Base-by-base conservation (phyloP, 2,797 vertebrate genomes). In the Spinibarbus caldwelli region DNA sequence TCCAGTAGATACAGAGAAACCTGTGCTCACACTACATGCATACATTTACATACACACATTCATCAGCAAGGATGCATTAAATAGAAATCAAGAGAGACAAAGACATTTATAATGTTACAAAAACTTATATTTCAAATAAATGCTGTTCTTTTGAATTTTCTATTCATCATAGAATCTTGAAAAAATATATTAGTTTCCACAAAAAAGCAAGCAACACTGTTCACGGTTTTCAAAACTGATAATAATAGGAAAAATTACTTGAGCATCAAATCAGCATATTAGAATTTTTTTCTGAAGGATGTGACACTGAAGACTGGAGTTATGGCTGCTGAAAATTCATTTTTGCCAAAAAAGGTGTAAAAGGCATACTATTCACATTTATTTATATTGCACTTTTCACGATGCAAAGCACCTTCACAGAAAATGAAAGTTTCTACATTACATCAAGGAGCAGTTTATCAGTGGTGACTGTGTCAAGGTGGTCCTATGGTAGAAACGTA, bases 1-100 rank as follows among this genome's bases (percentile, higher is more conserved):
- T 78, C 47, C 64, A 78, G 82, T 57, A 59, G 82, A 84, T 68
- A 68, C 17, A 31, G 14, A 31, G 26, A 21, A 57, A 45, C 47
- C 47, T 78, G n/a, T n/a, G 23, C 11, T 45, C 49, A 26, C 12
- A 80, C 12, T 4, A 49, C 21, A 67, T 2, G 2, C 52, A 72
- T 59, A 11, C 52, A 41, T 59, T 10, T 45, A 59, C 5, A n/a
- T 6, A 11, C 23, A 59, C 11, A 59, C n/a, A 59, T 59, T 59
- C 34, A 8, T 31, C 45, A 66, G 62, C 29, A 66, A 31, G 62
- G n/a, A 31, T 64, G 59, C 59, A 64, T 64, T 64, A 7, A 64
- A 31, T 15, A 15, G 59, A 31, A 29, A 29, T 62, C n/a, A 62
- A 29, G 11, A 62, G 57, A 14, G 11, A 14, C 26, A 62, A 59